These are phyloP conservation scores for Anoplopoma fimbria DNA, from an alignment of 2,113 vertebrate species.

Conservation along the genomic window DNA sequence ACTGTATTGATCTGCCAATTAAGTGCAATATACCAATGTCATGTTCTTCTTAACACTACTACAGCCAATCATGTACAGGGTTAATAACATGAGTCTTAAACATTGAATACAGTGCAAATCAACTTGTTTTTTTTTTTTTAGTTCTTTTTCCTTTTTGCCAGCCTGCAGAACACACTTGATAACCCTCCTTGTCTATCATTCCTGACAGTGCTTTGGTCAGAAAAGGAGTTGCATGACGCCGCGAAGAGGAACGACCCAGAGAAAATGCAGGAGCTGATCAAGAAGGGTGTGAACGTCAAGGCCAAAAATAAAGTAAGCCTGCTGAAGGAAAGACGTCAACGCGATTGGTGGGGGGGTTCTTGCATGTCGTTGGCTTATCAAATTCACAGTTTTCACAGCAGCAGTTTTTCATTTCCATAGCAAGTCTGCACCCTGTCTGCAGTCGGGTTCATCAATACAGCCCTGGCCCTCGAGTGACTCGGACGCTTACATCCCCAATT, in stretches of 20 bases:
- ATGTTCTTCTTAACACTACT: neutral
- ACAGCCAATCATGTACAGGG: neutral
- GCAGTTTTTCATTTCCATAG: neutral
- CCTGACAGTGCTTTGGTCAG: constrained; percentile 87
- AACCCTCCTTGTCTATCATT: constrained; percentile 6
- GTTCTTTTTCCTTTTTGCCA: neutral
- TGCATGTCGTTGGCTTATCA: neutral
- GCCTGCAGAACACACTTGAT: neutral
- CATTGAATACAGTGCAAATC: neutral
- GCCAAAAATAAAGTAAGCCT: constrained; percentile 88
- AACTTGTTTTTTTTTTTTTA: neutral
- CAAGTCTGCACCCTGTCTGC: neutral
- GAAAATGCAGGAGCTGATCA: constrained; percentile 87
- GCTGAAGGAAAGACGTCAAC: too few species aligned
- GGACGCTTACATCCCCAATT: neutral
- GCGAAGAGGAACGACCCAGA: constrained; percentile 83
- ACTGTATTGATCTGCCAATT: neutral
- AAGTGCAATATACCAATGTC: neutral
- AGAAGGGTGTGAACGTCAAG: constrained; percentile 86
- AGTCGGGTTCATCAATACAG: neutral
- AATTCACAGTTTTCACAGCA: neutral
- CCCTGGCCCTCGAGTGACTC: too few species aligned
- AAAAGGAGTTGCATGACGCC: constrained; percentile 90
- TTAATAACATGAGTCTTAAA: neutral
- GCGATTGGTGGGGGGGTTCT: too few species aligned